Percentiles rank a stretch among this genome's conserved stretches.
Evolutionary conservation across 2,113 vertebrate species (phyloP).

Genomic region (Rana temporaria): DNA sequence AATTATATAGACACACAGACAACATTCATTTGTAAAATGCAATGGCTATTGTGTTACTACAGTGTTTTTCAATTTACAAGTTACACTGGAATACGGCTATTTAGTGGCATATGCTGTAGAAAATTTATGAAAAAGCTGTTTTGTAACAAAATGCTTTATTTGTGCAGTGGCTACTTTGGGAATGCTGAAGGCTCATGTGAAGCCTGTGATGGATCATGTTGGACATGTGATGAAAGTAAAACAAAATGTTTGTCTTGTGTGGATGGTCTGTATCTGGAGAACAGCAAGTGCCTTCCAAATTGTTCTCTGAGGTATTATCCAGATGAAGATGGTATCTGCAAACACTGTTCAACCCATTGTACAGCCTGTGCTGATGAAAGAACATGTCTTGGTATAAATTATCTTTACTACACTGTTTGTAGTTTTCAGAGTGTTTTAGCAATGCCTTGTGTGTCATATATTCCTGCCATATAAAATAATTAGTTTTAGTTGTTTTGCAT

Average conservation of each 20-base stretch:
- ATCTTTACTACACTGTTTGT: background rate
- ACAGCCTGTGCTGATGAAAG: conserved; percentile 70
- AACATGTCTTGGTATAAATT: conserved; percentile 69
- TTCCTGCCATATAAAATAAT: too few species aligned
- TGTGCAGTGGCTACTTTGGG: conserved; percentile 74
- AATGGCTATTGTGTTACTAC: too few species aligned
- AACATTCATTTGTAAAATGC: too few species aligned
- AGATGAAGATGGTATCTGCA: conserved; percentile 71
- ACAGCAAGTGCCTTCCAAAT: conserved; percentile 68
- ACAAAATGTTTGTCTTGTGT: conserved; percentile 75
- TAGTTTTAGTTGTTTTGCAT: too few species aligned
- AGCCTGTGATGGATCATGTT: conserved; percentile 71
- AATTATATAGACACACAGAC: too few species aligned
- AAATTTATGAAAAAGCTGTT: background rate
- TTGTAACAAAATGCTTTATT: background rate
- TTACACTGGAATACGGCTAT: too few species aligned
- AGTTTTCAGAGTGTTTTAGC: too few species aligned
- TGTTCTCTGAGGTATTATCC: conserved; percentile 71
- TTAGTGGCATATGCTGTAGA: too few species aligned
- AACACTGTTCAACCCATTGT: conserved; percentile 73
- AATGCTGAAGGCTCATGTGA: conserved; percentile 67
- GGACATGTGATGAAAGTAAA: conserved; percentile 73
- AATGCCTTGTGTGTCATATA: too few species aligned
- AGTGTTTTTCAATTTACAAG: too few species aligned
- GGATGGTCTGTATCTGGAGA: conserved; percentile 71